Evolutionary conservation across 2,113 vertebrate genomes (phyloP).

Genomic region (Dasypus novemcinctus): DNA sequence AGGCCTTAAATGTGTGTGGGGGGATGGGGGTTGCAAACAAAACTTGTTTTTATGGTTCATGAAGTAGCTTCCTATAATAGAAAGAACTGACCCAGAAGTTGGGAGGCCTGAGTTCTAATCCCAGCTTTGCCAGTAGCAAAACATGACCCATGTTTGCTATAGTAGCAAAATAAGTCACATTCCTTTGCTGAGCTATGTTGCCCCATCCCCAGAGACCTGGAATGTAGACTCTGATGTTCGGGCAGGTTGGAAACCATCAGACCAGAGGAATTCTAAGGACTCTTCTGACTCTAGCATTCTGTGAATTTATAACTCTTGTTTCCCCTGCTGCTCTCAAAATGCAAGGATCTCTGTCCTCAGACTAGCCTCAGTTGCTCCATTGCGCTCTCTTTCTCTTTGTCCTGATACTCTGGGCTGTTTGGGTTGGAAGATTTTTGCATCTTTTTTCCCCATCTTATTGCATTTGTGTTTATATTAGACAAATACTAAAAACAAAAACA

Average conservation of each 20-base stretch:
- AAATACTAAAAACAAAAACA: slow-evolving; percentile 30
- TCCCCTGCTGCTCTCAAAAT: not conserved
- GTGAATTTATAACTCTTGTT: not conserved
- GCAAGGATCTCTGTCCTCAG: not conserved
- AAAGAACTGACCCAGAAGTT: not conserved
- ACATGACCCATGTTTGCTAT: not conserved
- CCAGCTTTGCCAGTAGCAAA: not conserved
- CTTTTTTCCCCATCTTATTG: not conserved
- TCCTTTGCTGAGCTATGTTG: not conserved
- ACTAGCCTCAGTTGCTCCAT: not conserved
- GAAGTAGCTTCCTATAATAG: not conserved
- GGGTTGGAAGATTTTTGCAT: not conserved
- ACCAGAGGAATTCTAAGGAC: not conserved
- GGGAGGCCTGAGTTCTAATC: not conserved
- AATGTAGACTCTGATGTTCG: not conserved
- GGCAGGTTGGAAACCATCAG: not conserved
- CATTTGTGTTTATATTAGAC: slow-evolving; percentile 4
- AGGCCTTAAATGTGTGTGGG: not conserved
- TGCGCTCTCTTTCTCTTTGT: not conserved
- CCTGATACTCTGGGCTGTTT: not conserved
- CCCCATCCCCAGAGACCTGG: not conserved
- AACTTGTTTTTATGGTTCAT: not conserved
- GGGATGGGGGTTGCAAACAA: not conserved
- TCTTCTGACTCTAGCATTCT: not conserved
- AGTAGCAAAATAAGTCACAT: not conserved